Conservation (phyloP, 2,797 vertebrate genomes). For the Catamblyrhynchus diadema region DNA sequence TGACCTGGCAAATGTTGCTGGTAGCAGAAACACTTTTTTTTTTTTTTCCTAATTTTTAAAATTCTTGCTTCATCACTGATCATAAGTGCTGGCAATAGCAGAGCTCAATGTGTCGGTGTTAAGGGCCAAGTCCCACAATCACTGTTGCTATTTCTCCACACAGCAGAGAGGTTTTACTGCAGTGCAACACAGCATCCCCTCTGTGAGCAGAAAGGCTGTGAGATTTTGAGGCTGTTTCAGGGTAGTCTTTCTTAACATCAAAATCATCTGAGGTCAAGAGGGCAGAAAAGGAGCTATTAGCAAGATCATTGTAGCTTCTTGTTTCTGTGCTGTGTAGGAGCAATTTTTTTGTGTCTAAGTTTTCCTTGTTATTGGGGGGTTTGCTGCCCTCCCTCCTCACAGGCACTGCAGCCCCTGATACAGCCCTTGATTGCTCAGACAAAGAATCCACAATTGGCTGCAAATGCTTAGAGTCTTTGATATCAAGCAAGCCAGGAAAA, state of each 20-base stretch:
- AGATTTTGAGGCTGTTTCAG: neutral
- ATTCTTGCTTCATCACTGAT: neutral
- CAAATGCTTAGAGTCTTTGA: slow-evolving; percentile 5
- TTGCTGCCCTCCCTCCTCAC: neutral
- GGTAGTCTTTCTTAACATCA: neutral
- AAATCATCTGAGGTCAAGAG: neutral
- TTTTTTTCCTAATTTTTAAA: neutral
- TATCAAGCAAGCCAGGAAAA: slow-evolving; percentile 29
- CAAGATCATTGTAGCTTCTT: neutral
- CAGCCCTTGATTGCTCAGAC: slow-evolving; percentile 6
- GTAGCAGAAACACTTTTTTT: neutral
- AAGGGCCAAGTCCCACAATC: neutral
- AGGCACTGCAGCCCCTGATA: neutral
- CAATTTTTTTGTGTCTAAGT: neutral
- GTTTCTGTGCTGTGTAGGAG: neutral
- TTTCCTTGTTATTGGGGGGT: neutral
- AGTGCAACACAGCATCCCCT: neutral
- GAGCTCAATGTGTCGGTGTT: neutral
- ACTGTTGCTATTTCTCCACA: neutral
- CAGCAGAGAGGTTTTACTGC: neutral
- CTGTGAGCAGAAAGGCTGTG: neutral
- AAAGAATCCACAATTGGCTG: slow-evolving; percentile 5
- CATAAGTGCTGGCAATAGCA: neutral
- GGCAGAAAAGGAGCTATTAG: neutral
- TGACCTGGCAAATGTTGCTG: neutral